A percentile compares a stretch with the other conserved stretches of the same genome.
phyloP scores from a whole-genome alignment of 2,113 vertebrate genomes.

The Quiscalus mexicanus region DNA sequence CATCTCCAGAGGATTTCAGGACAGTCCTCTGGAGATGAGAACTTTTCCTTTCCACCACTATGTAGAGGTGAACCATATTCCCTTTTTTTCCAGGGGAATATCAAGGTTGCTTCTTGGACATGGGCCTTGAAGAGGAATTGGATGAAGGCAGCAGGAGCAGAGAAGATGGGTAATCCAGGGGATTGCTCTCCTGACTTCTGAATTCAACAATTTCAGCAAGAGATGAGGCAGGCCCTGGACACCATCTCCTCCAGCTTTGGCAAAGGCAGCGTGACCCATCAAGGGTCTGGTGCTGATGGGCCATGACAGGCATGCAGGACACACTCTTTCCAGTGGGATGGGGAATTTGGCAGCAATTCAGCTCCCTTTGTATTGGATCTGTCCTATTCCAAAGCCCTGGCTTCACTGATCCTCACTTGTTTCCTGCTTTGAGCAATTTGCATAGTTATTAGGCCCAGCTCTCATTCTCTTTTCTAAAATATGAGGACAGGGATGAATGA shows the following conservation, averaged over 20 bases:
- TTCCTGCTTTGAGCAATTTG: slow-evolving; percentile 10
- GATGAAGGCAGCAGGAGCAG: background rate
- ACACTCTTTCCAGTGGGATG: background rate
- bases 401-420: background rate
- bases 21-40: background rate
- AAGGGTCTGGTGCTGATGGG: background rate
- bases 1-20: background rate
- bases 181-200: background rate
- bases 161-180: background rate
- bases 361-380: background rate
- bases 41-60: background rate
- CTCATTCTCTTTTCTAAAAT: background rate
- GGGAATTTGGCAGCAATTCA: background rate
- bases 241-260: background rate
- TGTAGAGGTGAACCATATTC: background rate
- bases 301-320: background rate
- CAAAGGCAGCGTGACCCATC: background rate
- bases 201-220: background rate
- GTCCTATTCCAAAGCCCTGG: background rate
- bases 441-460: slow-evolving; percentile 2
- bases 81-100: background rate
- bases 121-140: background rate
- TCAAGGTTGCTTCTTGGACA: background rate
- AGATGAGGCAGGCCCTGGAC: background rate
- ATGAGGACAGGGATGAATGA: background rate